Percentiles rank a stretch among this genome's conserved stretches.
phyloP scores from a whole-genome alignment of 2,888 invertebrate genomes.

The Theretra japonica region DNA sequence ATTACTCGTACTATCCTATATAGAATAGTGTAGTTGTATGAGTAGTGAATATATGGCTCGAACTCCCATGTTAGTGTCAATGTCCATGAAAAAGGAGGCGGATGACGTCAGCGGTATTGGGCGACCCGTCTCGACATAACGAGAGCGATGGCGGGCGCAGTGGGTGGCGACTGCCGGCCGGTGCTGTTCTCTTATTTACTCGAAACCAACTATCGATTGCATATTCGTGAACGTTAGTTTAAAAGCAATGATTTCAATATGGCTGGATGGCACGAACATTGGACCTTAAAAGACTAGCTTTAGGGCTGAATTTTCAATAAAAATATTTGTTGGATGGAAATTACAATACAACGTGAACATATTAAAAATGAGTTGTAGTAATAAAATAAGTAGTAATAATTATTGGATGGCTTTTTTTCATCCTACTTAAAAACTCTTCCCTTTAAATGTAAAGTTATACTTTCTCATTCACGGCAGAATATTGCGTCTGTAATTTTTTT shows the following conservation, averaged over 20 bases:
- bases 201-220: constrained; percentile 14
- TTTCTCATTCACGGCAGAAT: not conserved
- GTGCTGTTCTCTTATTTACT: constrained; percentile 16
- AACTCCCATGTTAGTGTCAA: constrained; percentile 11
- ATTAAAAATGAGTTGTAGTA: too few species aligned
- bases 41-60: not conserved
- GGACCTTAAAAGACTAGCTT: too few species aligned
- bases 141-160: constrained; percentile 15
- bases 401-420: too few species aligned
- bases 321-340: too few species aligned
- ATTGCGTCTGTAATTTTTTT: not conserved
- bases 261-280: not conserved
- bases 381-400: too few species aligned
- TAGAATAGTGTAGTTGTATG: not conserved
- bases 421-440: too few species aligned
- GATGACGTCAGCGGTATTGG: constrained; percentile 7
- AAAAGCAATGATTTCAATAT: not conserved
- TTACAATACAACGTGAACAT: too few species aligned
- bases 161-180: constrained; percentile 15
- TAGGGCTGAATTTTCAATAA: too few species aligned
- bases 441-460: not conserved
- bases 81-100: not conserved
- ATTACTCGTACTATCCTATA: constrained; percentile 4
- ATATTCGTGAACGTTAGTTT: constrained; percentile 8
- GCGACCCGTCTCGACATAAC: constrained; percentile 2